Base-by-base conservation (phyloP, 2,113 vertebrate species). In the Speoplatyrhinus poulsoni region DNA sequence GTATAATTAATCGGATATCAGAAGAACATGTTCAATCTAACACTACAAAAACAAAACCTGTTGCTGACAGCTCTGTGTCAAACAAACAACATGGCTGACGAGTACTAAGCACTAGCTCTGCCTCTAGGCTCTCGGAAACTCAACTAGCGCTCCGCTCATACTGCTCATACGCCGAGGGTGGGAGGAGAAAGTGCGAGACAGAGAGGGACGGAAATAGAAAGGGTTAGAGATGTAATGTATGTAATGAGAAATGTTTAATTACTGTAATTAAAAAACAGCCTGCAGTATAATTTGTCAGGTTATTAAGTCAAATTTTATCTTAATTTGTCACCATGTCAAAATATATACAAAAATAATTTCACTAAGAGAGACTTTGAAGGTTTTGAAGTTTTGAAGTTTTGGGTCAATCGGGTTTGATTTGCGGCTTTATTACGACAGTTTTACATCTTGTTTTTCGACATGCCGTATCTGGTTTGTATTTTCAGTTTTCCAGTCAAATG, bases 41-140 rank as follows among this genome's bases (percentile, higher is more conserved):
- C 19, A 12, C 26, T 76, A n/a, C 12, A 72, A 74, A 12, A 46
- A n/a, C n/a, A 90, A 26, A 26, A 3, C 89, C 87, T 91, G 89
- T 90, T 90, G 87, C 89, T 91, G 90, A 86, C 85, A 90, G 87
- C 77, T 88, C 73, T 77, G 73, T 80, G 84, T 90, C 85, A 88
- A 83, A 83, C 75, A 84, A 86, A 88, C 86, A 91, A 91, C 87
- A 91, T 91, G 90, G 90, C 90, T 90, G 88, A 91, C 90, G 60
- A 50, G 26, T 16, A 26, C 46, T 10, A 5, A 3, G 46, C 33
- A 19, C 13, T 12, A 50, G 65, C 36, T 49, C 26, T 52, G 70
- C 67, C 72, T 67, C 73, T 72, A 82, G 79, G 71, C 67, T 73
- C 81, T 79, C 69, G 48, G 67, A 26, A 26, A 26, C 26, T 26